Conservation (phyloP, 2,888 invertebrate genomes). For the Netelia virgata region DNA sequence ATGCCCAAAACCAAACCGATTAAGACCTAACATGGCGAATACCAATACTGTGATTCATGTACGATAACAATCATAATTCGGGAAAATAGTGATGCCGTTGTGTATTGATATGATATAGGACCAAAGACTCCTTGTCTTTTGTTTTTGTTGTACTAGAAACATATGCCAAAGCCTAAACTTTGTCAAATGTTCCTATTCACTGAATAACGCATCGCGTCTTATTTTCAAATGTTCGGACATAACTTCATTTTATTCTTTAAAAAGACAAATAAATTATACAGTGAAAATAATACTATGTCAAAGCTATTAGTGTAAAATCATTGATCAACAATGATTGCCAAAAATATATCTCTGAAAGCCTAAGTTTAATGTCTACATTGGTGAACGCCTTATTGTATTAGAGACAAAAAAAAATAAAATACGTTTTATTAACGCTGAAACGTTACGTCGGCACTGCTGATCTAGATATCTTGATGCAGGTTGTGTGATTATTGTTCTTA, state of each 20-base stretch:
- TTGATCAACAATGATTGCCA: slow-evolving; percentile 82
- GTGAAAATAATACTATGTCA: slow-evolving; percentile 76
- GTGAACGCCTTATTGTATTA: slow-evolving; percentile 39
- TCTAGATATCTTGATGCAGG: slow-evolving; percentile 64
- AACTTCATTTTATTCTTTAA: slow-evolving; percentile 37
- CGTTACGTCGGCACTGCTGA: slow-evolving; percentile 64
- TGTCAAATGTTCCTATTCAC: neutral
- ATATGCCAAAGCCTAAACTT: neutral
- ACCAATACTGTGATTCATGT: neutral
- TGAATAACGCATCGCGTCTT: neutral
- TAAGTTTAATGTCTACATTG: slow-evolving; percentile 63
- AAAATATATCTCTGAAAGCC: slow-evolving; percentile 78
- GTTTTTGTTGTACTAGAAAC: neutral
- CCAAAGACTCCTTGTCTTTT: neutral
- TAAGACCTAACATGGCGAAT: no score
- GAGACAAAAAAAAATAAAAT: slow-evolving; percentile 40
- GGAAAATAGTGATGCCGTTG: slow-evolving; percentile 21
- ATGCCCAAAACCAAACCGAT: no score
- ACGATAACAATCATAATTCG: neutral
- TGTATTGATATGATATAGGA: slow-evolving; percentile 5
- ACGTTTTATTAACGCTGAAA: slow-evolving; percentile 50
- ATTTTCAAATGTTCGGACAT: slow-evolving; percentile 2
- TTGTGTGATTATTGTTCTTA: slow-evolving; percentile 22
- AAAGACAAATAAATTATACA: slow-evolving; percentile 71
- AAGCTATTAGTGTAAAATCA: slow-evolving; percentile 76